Percentiles rank a stretch among this genome's conserved stretches.
Conservation (phyloP, 2,797 vertebrate genomes). For the Anguilla megastoma region DNA sequence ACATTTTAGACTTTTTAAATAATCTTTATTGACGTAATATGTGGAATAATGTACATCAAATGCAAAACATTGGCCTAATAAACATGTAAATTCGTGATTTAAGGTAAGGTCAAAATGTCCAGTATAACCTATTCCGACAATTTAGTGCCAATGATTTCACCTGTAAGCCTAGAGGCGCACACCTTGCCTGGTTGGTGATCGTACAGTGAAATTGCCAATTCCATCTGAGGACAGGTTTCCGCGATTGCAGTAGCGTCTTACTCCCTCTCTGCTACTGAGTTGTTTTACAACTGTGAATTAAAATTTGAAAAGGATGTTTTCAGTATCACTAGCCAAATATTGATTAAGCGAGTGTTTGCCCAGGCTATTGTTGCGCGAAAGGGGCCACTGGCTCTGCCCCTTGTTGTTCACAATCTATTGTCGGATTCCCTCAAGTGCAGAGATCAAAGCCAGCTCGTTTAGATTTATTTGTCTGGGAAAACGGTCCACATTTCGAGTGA, state of each 20-base stretch:
- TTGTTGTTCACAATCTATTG: constrained; percentile 88
- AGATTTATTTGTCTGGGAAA: constrained; percentile 98
- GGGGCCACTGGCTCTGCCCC: constrained; percentile 84
- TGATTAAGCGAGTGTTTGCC: constrained; percentile 99
- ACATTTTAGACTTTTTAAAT: background rate
- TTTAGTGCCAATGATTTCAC: background rate
- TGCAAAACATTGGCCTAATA: too few relatives aligned
- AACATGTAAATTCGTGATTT: too few relatives aligned
- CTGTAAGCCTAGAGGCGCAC: background rate
- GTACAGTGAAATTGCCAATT: background rate
- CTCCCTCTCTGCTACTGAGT: constrained; percentile 56
- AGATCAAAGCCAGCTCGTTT: constrained; percentile 96
- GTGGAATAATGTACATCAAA: background rate
- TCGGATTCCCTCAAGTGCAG: constrained; percentile 83
- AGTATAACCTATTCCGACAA: background rate
- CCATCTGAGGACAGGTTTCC: background rate
- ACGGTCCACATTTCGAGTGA: constrained; percentile 42
- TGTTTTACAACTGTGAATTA: constrained; percentile 94
- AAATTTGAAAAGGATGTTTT: constrained; percentile 96
- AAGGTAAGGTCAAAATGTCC: background rate
- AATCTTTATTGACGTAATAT: background rate
- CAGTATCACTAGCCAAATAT: constrained; percentile 96
- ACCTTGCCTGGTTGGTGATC: background rate
- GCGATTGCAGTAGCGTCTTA: constrained; percentile 19
- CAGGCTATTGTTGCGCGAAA: constrained; percentile 85